Evolutionary conservation across 2,888 invertebrate genomes (phyloP).

Genomic region (Pristionchus maxplancki): DNA sequence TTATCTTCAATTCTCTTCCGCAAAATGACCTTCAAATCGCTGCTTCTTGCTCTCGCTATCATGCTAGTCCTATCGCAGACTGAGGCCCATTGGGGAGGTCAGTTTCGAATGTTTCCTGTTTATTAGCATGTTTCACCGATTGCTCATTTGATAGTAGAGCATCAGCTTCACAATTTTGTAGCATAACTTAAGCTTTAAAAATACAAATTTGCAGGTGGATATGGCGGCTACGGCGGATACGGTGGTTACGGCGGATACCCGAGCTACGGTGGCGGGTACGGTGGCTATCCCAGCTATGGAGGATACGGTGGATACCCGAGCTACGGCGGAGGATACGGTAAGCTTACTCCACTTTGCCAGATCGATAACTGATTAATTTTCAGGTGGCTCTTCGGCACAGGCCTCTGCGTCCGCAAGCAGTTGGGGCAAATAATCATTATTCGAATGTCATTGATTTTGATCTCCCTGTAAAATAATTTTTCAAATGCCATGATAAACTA

Average conservation of each 20-base stretch:
- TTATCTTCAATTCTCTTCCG: background rate
- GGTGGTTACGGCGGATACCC: background rate
- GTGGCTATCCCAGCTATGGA: background rate
- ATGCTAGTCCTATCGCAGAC: background rate
- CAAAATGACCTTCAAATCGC: background rate
- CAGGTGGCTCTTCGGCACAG: background rate
- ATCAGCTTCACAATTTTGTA: too few species aligned
- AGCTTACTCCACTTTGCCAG: too few species aligned
- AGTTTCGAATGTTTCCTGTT: background rate
- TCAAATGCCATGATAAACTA: background rate
- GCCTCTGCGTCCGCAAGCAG: background rate
- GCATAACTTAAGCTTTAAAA: too few species aligned
- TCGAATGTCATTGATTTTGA: background rate
- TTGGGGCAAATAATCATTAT: background rate
- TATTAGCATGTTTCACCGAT: too few species aligned
- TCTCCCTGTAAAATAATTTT: background rate
- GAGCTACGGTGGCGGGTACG: background rate
- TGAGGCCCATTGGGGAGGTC: slow-evolving; percentile 4
- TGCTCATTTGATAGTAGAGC: too few species aligned
- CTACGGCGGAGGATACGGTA: background rate
- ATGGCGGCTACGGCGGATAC: too few species aligned
- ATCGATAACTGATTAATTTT: background rate
- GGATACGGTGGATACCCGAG: background rate
- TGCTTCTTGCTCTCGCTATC: background rate
- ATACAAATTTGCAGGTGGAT: background rate